Percentiles rank a stretch among this genome's conserved stretches.
Evolutionary conservation across 1,140 invertebrate genomes (phyloP).

Genomic region (Helicoverpa zea): DNA sequence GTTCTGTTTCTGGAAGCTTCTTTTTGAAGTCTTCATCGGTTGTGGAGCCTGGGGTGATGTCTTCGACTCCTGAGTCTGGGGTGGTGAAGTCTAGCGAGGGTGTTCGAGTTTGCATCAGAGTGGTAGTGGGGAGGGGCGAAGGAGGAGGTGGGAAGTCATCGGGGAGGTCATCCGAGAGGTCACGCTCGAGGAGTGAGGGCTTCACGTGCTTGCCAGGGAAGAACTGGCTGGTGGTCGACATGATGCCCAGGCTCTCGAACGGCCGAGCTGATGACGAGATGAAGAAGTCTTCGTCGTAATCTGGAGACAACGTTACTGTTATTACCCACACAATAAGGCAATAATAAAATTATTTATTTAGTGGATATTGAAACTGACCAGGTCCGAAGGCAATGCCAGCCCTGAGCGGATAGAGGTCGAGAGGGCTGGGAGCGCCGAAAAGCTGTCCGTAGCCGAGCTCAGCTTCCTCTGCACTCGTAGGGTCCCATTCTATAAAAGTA

Average conservation of each 20-base stretch:
- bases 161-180: slow-evolving; percentile 56
- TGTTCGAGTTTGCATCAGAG: slow-evolving; percentile 60
- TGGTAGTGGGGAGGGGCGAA: slow-evolving; percentile 56
- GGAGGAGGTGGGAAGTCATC: slow-evolving; percentile 69
- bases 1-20: slow-evolving; percentile 60
- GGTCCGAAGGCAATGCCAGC: slow-evolving; percentile 71
- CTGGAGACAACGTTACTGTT: slow-evolving; percentile 53
- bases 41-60: slow-evolving; percentile 86
- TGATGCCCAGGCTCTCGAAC: slow-evolving; percentile 88
- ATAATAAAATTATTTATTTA: background rate
- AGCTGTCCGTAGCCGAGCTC: slow-evolving; percentile 79
- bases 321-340: background rate
- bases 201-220: slow-evolving; percentile 88
- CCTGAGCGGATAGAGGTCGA: slow-evolving; percentile 72
- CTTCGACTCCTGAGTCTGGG: slow-evolving; percentile 88
- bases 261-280: slow-evolving; percentile 90
- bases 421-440: slow-evolving; percentile 69
- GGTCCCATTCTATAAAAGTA: slow-evolving; percentile 73
- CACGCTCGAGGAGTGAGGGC: slow-evolving; percentile 59
- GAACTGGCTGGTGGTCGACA: slow-evolving; percentile 90
- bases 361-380: slow-evolving; percentile 52
- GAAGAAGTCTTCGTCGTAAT: slow-evolving; percentile 90
- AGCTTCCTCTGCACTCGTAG: slow-evolving; percentile 75
- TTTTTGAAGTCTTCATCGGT: slow-evolving; percentile 75
- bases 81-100: slow-evolving; percentile 85